Evolutionary conservation across 2,113 vertebrate genomes (phyloP), one percentile per base, ranked within the genome.

Genomic region (Dinomys branickii): DNA sequence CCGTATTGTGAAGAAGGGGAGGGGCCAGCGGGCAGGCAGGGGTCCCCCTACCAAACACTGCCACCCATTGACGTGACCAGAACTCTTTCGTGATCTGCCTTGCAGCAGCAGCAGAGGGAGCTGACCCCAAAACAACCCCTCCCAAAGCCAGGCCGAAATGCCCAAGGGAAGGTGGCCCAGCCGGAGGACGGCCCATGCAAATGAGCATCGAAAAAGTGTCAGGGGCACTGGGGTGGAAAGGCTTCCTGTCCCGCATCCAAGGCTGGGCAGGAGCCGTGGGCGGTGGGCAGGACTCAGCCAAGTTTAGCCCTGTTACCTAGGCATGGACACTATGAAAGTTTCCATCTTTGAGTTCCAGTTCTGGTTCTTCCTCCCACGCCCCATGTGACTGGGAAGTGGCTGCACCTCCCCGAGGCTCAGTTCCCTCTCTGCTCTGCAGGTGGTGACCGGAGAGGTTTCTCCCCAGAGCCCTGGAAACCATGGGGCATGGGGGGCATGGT

Each of bases 121-220:
- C 78, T 58, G 61, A 54, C 52, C 85, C 47, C 59, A 26, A 61
- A 19, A 65, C 82, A 80, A 38, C 54, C 75, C 52, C 9, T 5
- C 69, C 41, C n/a, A 26, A 61, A 41, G 85, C 85, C 75, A 88
- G 63, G 77, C 89, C 38, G 44, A 24, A 5, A 17, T 0, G 58
- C 90, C 56, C 89, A 44, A 0, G 59, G 2, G 22, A 81, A 59
- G 75, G 50, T 30, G 38, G 75, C 85, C 44, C 88, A 7, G 56
- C 52, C 73, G 41, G 54, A 85, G 26, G 92, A 6, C 33, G 24
- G 17, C 9, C 12, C 89, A 92, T 92, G 93, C 96, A 97, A 96
- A 96, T 75, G 61, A 94, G 58, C 61, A 44, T 1, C 83, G 94
- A 91, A 92, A 91, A 73, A 93, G 93, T 93, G 93, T 93, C 88